phyloP scores from a whole-genome alignment of 2,113 vertebrate species.

The Camelus dromedarius region DNA sequence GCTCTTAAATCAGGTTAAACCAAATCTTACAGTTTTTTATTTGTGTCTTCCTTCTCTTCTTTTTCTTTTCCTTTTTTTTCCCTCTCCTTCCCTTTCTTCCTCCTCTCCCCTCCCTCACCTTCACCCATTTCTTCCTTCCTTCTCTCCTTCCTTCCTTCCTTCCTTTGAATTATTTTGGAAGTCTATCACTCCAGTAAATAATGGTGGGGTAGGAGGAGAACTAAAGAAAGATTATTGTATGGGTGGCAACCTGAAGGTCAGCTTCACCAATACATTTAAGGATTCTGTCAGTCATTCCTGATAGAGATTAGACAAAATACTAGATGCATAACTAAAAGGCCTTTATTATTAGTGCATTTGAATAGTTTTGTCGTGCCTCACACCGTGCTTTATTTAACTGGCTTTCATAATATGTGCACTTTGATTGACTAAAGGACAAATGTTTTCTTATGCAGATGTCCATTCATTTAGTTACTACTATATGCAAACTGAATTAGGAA shows the following conservation, averaged over 20 bases:
- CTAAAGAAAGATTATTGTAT: neutral
- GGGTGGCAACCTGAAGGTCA: neutral
- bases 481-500: neutral
- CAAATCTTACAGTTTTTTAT: neutral
- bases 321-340: neutral
- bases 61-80: neutral
- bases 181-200: neutral
- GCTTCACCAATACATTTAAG: neutral
- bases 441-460: neutral
- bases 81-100: accelerated
- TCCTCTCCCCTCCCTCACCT: neutral
- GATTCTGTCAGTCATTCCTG: neutral
- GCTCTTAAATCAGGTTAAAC: neutral
- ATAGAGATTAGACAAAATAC: neutral
- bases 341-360: neutral
- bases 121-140: accelerated
- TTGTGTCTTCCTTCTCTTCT: neutral
- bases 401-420: neutral
- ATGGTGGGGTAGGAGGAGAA: neutral
- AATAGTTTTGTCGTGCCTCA: neutral
- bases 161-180: neutral
- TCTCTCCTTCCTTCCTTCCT: neutral
- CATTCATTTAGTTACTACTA: neutral
- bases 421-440: neutral
- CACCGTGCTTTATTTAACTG: neutral